Evolutionary conservation across 92 coral and sea anemone species (phyloP).

Genomic region (Micromussa lordhowensis): DNA sequence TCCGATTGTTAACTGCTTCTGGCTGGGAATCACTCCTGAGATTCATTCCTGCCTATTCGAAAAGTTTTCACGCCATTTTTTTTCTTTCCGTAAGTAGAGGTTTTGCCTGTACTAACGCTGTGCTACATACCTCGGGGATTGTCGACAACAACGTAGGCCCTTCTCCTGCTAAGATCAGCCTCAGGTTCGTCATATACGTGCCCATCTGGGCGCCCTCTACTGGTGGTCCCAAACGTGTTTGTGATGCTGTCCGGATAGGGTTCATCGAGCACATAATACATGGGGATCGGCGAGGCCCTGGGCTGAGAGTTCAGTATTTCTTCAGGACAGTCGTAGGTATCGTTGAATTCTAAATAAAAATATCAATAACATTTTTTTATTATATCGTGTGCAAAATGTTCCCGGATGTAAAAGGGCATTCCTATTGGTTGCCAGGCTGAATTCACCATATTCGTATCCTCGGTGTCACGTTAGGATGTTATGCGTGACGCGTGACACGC

Average conservation of each 20-base stretch:
- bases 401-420: neutral
- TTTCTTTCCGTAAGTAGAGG: neutral
- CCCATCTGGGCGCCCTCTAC: conserved; percentile 43
- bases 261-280: conserved; percentile 39
- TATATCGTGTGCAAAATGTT: neutral
- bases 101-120: too few species aligned
- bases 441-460: too few species aligned
- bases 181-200: conserved; percentile 41
- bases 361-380: neutral
- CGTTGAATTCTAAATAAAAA: conserved; percentile 9
- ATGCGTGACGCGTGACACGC: too few species aligned
- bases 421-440: neutral
- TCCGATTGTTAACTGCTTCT: too few species aligned
- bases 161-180: neutral
- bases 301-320: conserved; percentile 15
- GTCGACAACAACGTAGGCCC: conserved; percentile 27
- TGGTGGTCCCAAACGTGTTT: conserved; percentile 2
- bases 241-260: conserved; percentile 46
- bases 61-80: neutral
- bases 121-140: conserved; percentile 16
- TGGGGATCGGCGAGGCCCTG: conserved; percentile 27
- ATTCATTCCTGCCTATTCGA: neutral
- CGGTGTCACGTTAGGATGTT: too few species aligned
- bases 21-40: too few species aligned
- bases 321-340: conserved; percentile 41